Evolutionary conservation across 2,113 vertebrate species (phyloP).

Genomic region (Zosterops pallidus): DNA sequence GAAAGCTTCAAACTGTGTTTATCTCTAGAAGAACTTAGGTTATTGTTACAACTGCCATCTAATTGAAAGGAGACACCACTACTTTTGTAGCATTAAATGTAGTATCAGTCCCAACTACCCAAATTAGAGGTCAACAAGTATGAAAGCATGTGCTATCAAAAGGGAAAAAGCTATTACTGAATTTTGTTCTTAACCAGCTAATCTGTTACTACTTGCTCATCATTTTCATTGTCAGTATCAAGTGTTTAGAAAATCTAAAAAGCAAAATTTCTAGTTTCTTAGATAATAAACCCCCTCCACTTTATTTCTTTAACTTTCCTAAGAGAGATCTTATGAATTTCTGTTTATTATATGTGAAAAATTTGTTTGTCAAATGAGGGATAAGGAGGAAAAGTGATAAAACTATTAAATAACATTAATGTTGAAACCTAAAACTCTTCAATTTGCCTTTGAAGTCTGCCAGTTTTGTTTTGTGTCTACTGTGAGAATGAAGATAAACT

Average conservation of each 20-base stretch:
- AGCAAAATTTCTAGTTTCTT: not conserved
- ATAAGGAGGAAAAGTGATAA: not conserved
- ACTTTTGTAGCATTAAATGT: not conserved
- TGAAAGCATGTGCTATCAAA: not conserved
- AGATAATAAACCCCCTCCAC: not conserved
- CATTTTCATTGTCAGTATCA: not conserved
- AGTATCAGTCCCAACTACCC: not conserved
- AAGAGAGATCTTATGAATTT: not conserved
- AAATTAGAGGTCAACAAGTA: not conserved
- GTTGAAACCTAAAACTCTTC: not conserved
- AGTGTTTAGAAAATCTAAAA: not conserved
- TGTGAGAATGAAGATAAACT: slow-evolving; percentile 35
- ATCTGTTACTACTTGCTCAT: not conserved
- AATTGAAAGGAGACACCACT: not conserved
- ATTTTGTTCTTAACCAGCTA: not conserved
- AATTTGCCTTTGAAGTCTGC: slow-evolving; percentile 34
- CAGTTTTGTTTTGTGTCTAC: not conserved
- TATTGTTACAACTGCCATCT: not conserved
- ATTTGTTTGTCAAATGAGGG: not conserved
- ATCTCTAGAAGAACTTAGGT: not conserved
- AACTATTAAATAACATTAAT: not conserved
- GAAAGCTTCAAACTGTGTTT: not conserved
- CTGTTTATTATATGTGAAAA: not conserved
- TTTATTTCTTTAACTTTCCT: not conserved
- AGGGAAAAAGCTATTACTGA: not conserved